Base-by-base conservation (phyloP, 2,797 vertebrate species). In the Zalophus californianus region DNA sequence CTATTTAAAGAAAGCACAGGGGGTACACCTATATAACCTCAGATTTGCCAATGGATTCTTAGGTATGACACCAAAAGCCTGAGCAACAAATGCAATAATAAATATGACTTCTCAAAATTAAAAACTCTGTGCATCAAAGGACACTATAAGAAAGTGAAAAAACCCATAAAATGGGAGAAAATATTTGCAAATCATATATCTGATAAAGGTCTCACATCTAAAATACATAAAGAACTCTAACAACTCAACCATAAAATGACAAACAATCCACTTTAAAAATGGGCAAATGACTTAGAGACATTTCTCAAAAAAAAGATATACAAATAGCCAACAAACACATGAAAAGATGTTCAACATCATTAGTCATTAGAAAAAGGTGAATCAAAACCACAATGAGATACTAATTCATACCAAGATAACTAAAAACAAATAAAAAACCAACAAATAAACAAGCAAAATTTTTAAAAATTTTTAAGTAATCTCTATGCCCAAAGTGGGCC, bases 211-310 rank as follows among this genome's bases (percentile, higher is more conserved):
- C 58, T 90, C 83, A 75, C 62, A 87, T 48, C 2, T 58, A 88
- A 77, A 92, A 80, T 11, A 90, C 10, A 60, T 58, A 91, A 93
- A 84, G 48, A 78, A 66, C n/a, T 90, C 70, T 77, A 68, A 90
- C 11, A 92, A 91, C 70, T 84, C 90, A 90, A 95, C 62, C 87
- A 54, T 20, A 86, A 92, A 27, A 96, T n/a, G n/a, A 94, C 32
- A 95, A 82, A 60, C 27, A 77, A 78, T 3, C 35, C 29, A 60
- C 87, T 66, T 90, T 27, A 75, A 89, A 96, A 94, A 56, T 88
- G 16, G 25, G n/a, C 18, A 96, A 82, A 79, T 32, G 41, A 75
- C 44, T 52, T 38, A 13, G 32, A 82, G 21, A 48, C 7, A 94
- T 86, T 80, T 84, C 54, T 89, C n/a, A 21, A 83, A 72, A 95